Evolutionary conservation across 64 coral and sea anemone species (phyloP).

Genomic region (Dendronephthya gigantea): DNA sequence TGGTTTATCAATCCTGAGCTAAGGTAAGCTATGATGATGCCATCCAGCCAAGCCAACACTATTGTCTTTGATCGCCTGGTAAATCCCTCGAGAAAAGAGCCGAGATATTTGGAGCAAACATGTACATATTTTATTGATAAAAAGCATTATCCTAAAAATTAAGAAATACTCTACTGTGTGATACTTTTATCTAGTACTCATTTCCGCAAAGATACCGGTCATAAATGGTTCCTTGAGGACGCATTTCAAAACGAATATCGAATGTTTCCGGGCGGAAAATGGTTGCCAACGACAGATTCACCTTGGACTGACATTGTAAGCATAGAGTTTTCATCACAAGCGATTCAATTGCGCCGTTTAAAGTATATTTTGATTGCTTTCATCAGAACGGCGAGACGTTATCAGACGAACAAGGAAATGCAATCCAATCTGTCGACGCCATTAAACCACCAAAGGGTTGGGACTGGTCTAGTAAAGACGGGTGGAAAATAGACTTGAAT

Average conservation of each 20-base stretch:
- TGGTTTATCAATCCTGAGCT: constrained; percentile 73
- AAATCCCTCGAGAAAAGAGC: no score
- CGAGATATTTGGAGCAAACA: no score
- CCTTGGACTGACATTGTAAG: constrained; percentile 84
- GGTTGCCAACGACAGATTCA: constrained; percentile 18
- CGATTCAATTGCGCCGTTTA: neutral
- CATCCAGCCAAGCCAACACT: no score
- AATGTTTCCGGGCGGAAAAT: constrained; percentile 44
- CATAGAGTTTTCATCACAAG: neutral
- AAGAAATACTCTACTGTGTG: neutral
- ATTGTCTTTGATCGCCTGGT: neutral
- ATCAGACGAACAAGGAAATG: constrained; percentile 15
- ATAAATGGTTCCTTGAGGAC: constrained; percentile 73
- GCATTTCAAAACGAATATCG: constrained; percentile 77
- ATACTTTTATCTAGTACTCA: constrained; percentile 33
- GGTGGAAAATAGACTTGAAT: constrained; percentile 66
- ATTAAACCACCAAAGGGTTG: constrained; percentile 51
- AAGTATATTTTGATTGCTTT: no score
- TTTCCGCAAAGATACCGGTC: constrained; percentile 62
- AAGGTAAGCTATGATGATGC: constrained; percentile 24
- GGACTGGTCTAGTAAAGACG: constrained; percentile 60
- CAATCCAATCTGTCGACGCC: constrained; percentile 19
- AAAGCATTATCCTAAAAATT: no score
- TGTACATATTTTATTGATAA: no score
- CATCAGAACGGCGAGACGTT: no score